phyloP scores from a whole-genome alignment of 1,140 invertebrate genomes.

The Protaetia brevitarsis region DNA sequence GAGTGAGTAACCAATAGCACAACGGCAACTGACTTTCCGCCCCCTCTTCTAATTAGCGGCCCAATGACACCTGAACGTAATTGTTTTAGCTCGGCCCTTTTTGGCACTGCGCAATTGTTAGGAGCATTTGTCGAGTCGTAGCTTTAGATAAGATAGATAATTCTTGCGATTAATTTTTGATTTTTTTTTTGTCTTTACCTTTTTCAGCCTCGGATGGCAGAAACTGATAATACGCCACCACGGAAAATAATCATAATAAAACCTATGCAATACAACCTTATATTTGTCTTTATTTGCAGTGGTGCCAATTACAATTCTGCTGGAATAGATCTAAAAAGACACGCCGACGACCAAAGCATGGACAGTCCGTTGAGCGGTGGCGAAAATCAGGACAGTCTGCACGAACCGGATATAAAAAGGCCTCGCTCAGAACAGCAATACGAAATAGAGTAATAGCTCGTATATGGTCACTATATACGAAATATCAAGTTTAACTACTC shows the following conservation, averaged over 20 bases:
- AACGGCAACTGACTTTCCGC: no score
- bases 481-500: conserved; percentile 24
- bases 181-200: no score
- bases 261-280: neutral
- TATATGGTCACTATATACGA: conserved; percentile 20
- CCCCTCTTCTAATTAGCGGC: no score
- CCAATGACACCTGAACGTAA: no score
- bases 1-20: no score
- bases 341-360: conserved; percentile 42
- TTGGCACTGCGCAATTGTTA: no score
- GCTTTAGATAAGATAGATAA: no score
- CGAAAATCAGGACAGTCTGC: conserved; percentile 37
- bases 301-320: conserved; percentile 34
- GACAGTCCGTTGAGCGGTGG: conserved; percentile 44
- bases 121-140: no score
- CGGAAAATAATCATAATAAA: neutral
- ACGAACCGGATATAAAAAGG: conserved; percentile 46
- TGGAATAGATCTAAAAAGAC: conserved; percentile 45
- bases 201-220: neutral
- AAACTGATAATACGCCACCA: neutral
- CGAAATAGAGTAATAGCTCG: conserved; percentile 41
- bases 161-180: no score
- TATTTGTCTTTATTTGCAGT: conserved; percentile 21
- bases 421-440: conserved; percentile 43
- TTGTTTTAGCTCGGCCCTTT: no score